These are phyloP conservation scores for Achroia grisella DNA, from an alignment of 1,140 invertebrate genomes.

Conservation along the genomic window DNA sequence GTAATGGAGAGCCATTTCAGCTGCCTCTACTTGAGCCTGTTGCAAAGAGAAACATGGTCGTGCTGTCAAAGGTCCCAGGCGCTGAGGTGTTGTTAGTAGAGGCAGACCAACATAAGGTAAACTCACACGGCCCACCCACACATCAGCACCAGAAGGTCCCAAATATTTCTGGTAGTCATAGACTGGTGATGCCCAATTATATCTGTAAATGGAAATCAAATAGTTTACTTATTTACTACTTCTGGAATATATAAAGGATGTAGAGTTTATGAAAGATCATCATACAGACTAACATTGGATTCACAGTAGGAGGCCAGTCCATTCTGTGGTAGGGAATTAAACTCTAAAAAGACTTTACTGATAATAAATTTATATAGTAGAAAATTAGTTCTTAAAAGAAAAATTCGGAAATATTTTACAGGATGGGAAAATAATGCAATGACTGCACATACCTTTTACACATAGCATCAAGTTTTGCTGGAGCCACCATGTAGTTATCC, in stretches of 20 bases:
- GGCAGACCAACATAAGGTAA: constrained; percentile 45
- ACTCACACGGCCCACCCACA: constrained; percentile 41
- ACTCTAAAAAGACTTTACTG: too few species aligned
- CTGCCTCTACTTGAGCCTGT: constrained; percentile 48
- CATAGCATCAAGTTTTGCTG: constrained; percentile 53
- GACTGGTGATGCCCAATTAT: constrained; percentile 41
- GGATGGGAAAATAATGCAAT: too few species aligned
- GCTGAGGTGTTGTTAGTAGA: constrained; percentile 19
- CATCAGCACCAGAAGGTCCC: constrained; percentile 26
- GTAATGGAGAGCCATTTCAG: constrained; percentile 36
- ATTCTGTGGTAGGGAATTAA: too few species aligned
- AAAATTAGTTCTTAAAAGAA: too few species aligned
- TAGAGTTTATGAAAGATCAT: too few species aligned
- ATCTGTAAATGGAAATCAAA: constrained; percentile 27
- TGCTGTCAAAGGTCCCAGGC: constrained; percentile 37
- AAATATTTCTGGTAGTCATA: constrained; percentile 44
- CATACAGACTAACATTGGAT: too few species aligned
- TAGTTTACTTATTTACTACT: too few species aligned
- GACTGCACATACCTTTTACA: constrained; percentile 45
- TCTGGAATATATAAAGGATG: too few species aligned
- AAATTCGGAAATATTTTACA: too few species aligned
- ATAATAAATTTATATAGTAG: too few species aligned
- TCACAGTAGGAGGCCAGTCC: too few species aligned
- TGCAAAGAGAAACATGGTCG: constrained; percentile 29
- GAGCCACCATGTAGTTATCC: constrained; percentile 35